Conservation (phyloP, 2,113 vertebrate genomes). For the Tragelaphus strepsiceros region DNA sequence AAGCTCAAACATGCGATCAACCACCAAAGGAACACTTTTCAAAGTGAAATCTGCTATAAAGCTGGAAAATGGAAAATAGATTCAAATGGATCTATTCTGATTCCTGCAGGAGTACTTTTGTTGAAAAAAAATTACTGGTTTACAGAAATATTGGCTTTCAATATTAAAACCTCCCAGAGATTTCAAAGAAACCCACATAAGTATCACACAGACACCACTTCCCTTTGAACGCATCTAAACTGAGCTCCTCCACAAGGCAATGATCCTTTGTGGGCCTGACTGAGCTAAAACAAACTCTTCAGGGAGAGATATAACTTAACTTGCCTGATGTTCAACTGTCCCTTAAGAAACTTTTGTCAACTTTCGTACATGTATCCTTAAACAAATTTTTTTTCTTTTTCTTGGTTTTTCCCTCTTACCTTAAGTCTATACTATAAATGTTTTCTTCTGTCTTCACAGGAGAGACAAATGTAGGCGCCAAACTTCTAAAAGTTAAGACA, state of each 20-base stretch:
- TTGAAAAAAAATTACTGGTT: not conserved
- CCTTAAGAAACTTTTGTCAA: not conserved
- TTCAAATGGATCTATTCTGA: not conserved
- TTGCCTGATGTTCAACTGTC: not conserved
- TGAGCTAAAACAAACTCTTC: not conserved
- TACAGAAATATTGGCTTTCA: not conserved
- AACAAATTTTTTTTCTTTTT: not conserved
- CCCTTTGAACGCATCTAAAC: not conserved
- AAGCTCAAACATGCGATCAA: not conserved
- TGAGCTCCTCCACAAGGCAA: not conserved
- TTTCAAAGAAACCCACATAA: not conserved
- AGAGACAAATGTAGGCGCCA: constrained; percentile 68
- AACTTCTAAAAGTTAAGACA: constrained; percentile 51
- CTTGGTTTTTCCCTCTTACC: constrained; percentile 60
- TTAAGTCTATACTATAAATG: not conserved
- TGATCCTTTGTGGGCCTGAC: not conserved
- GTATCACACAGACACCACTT: not conserved
- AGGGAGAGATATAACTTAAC: not conserved
- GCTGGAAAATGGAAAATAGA: not conserved
- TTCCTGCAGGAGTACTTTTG: not conserved
- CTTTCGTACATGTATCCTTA: not conserved
- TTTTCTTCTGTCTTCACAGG: not conserved
- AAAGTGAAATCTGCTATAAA: not conserved
- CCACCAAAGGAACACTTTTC: not conserved
- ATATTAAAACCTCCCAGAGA: not conserved